phyloP scores from a whole-genome alignment of 2,113 vertebrate genomes.

The Tyto alba region DNA sequence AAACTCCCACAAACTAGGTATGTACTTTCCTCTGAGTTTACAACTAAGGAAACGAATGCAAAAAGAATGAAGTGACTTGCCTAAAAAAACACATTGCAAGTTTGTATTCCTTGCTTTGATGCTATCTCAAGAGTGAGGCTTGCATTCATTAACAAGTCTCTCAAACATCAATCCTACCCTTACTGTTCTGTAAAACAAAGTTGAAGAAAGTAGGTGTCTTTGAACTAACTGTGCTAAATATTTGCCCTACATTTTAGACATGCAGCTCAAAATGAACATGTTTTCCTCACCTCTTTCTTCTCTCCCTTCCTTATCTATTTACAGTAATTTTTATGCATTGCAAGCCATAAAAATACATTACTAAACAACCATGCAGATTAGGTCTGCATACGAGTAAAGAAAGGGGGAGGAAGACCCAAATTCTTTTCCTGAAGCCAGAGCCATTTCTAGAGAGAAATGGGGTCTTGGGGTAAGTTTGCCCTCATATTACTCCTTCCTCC shows the following conservation, averaged over 20 bases:
- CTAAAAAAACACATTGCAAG: neutral
- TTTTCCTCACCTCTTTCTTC: neutral
- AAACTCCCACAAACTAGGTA: neutral
- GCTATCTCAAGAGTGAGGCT: neutral
- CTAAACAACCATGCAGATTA: neutral
- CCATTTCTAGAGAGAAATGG: neutral
- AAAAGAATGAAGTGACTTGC: neutral
- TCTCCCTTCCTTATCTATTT: neutral
- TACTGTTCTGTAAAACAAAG: neutral
- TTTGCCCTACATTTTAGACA: slow-evolving; percentile 49
- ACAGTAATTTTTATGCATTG: neutral
- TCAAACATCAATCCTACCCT: neutral
- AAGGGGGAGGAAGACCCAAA: neutral
- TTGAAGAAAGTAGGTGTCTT: slow-evolving; percentile 35
- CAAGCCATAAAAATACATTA: neutral
- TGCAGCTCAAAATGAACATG: neutral
- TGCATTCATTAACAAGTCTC: neutral
- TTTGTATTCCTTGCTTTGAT: slow-evolving; percentile 29
- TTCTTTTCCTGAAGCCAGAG: neutral
- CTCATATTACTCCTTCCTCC: neutral
- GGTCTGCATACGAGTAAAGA: neutral
- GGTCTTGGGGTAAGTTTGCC: neutral
- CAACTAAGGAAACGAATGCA: neutral
- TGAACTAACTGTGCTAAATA: slow-evolving; percentile 50
- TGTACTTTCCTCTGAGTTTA: neutral